Conservation (phyloP, 2,888 invertebrate species). For the Pyrrhia umbra region DNA sequence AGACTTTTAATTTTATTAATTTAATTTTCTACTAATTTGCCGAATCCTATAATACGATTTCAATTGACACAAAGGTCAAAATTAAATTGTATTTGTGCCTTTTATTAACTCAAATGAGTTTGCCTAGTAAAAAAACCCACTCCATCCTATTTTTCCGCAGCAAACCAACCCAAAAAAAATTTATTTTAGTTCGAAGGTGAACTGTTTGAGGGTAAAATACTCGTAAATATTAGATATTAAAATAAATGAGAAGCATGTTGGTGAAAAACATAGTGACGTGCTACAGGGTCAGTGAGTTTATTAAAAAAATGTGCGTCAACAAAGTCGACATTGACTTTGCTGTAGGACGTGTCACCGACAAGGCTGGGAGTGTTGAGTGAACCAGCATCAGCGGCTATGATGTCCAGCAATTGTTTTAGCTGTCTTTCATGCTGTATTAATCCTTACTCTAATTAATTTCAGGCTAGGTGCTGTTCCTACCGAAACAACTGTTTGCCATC, state of each 20-base stretch:
- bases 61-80: too few species aligned
- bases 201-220: slow-evolving; percentile 16
- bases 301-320: slow-evolving; percentile 40
- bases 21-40: too few species aligned
- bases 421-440: background rate
- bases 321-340: slow-evolving; percentile 54
- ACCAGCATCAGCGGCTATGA: background rate
- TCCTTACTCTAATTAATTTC: too few species aligned
- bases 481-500: too few species aligned
- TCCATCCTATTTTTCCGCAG: background rate
- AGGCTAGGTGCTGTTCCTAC: too few species aligned
- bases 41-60: too few species aligned
- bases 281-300: slow-evolving; percentile 27
- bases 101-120: background rate
- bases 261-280: slow-evolving; percentile 15
- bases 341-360: slow-evolving; percentile 28
- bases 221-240: slow-evolving; percentile 29
- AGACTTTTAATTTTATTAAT: too few species aligned
- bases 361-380: slow-evolving; percentile 32
- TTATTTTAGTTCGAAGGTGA: slow-evolving; percentile 36
- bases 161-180: slow-evolving; percentile 3
- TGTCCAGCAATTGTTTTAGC: background rate
- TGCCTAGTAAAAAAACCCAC: background rate
- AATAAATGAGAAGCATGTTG: slow-evolving; percentile 16
- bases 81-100: too few species aligned